phyloP scores from a whole-genome alignment of 2,888 invertebrate species.

The Archaeoteleia sp. region DNA sequence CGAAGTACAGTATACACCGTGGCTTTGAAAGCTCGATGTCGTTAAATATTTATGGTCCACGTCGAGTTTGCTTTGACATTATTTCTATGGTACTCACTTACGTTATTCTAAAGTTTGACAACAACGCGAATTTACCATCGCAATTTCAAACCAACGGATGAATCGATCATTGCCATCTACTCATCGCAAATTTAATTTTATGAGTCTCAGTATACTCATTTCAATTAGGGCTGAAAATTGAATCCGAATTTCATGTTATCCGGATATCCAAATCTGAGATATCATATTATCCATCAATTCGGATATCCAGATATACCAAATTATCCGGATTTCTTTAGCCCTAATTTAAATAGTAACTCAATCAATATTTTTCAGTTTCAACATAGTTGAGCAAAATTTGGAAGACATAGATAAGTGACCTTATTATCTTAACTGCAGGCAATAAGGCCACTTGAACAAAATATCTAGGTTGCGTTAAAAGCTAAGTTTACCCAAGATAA shows the following conservation, averaged over 20 bases:
- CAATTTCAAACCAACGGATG: slow-evolving; percentile 32
- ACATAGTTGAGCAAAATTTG: too few species aligned
- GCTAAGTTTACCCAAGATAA: too few species aligned
- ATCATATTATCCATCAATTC: too few species aligned
- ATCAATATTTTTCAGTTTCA: too few species aligned
- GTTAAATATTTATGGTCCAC: slow-evolving; percentile 49
- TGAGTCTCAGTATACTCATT: slow-evolving; percentile 36
- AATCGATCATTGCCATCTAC: slow-evolving; percentile 45
- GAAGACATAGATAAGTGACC: too few species aligned
- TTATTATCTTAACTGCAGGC: too few species aligned
- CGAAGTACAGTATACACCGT: slow-evolving; percentile 11
- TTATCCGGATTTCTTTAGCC: too few species aligned
- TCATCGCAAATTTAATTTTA: slow-evolving; percentile 32
- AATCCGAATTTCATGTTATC: not conserved
- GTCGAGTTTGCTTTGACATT: slow-evolving; percentile 48
- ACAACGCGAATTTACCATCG: slow-evolving; percentile 50
- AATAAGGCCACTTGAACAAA: too few species aligned
- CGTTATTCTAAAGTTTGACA: slow-evolving; percentile 51
- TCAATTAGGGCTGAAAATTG: slow-evolving; percentile 29
- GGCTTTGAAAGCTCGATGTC: slow-evolving; percentile 42
- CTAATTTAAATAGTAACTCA: too few species aligned
- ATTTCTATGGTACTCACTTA: slow-evolving; percentile 43
- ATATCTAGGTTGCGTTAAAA: too few species aligned
- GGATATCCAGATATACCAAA: too few species aligned
- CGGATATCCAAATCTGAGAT: too few species aligned